These are phyloP conservation scores for Laticauda colubrina DNA, from an alignment of 2,113 vertebrate genomes.

Conservation along the genomic window DNA sequence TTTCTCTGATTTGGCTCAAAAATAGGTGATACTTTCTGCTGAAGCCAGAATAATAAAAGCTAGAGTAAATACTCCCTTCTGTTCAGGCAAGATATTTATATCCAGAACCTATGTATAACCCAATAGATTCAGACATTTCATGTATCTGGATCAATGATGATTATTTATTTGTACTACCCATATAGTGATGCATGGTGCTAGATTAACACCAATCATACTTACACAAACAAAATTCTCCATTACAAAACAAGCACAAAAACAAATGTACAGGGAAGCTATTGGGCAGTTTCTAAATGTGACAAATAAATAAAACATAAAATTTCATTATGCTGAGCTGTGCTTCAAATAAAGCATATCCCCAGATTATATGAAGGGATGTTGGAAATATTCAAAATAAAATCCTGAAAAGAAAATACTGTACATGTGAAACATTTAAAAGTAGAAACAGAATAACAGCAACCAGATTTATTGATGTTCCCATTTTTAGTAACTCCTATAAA, in stretches of 20 bases:
- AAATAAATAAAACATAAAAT: not conserved
- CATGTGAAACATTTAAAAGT: not conserved
- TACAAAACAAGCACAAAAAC: not conserved
- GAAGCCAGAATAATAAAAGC: not conserved
- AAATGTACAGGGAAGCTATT: not conserved
- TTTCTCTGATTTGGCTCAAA: not conserved
- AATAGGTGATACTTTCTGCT: not conserved
- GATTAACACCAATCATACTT: not conserved
- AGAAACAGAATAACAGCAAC: no score
- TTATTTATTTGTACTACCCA: not conserved
- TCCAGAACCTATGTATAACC: not conserved
- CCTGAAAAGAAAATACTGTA: not conserved
- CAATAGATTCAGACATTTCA: not conserved
- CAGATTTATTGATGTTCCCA: not conserved
- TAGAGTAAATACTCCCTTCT: not conserved
- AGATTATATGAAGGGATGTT: not conserved
- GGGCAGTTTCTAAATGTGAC: no score
- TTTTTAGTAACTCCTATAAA: not conserved
- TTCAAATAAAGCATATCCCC: not conserved
- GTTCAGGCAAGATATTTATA: not conserved
- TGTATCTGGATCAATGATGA: not conserved
- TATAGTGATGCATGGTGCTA: not conserved
- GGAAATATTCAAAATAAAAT: not conserved
- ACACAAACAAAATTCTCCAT: not conserved
- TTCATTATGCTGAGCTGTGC: not conserved